Evolutionary conservation across 1,140 invertebrate species (phyloP), one percentile per base, ranked within the genome.

Genomic region (Harpegnathos saltator): DNA sequence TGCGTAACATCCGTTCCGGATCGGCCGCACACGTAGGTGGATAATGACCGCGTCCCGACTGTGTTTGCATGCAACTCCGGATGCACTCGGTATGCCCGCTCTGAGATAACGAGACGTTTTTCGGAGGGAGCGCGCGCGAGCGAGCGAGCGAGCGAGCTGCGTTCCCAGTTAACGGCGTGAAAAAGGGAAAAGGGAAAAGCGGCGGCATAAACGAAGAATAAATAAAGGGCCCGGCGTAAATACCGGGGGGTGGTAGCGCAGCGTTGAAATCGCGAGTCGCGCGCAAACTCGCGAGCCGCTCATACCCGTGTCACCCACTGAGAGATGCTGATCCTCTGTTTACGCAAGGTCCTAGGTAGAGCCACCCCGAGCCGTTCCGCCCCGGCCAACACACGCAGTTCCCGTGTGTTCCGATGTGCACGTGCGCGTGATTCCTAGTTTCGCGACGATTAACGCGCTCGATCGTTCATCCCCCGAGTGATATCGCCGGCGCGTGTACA

Each of bases 1-100:
- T 75, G 85, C 86, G 86, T 82, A 85, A 83, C 50, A 44, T 44
- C 38, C 38, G 24, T 54, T 15, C 38, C 19, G n/a, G 38, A 71
- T 24, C 38, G 19, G 38, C 5, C 54, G 54, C 54, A 22, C 24
- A 71, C 44, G 24, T 22, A 54, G 17, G 7, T 80, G 5, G 12
- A 22, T 80, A 80, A 80, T 59, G 48, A 73, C 33, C 26, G 48
- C 14, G 19, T 63, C 48, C 38, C 29, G 22, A 19, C 50, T n/a
- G n/a, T 71, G 22, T 84, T 68, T 84, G 38, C 19, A 52, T 22
- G 17, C 56, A 56, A 11, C 5, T 5, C 14, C 19, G 38, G 3
- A 44, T 50, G 48, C 44, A 58, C 33, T 59, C 3, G 33, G 14
- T 72, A 61, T 9, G n/a, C 11, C 14, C 1, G 54, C 26, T 12